Evolutionary conservation across 2,797 vertebrate genomes (phyloP).

Genomic region (Acropternis orthonyx): DNA sequence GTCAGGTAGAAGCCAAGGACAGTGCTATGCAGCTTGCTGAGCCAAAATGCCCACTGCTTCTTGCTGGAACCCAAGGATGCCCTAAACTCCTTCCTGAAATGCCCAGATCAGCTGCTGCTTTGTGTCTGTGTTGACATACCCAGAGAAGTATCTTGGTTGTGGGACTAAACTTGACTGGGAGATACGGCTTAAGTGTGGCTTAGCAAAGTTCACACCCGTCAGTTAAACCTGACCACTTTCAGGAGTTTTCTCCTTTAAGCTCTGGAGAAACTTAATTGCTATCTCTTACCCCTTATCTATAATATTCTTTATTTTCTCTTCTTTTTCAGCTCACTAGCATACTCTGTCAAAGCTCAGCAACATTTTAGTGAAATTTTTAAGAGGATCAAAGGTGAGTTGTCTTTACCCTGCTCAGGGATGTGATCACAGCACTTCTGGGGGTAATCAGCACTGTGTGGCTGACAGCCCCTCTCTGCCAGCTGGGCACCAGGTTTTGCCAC

Average conservation of each 20-base stretch:
- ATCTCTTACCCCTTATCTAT: not conserved
- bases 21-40: rapidly evolving
- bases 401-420: not conserved
- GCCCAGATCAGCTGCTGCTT: not conserved
- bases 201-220: not conserved
- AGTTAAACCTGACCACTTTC: not conserved
- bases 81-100: not conserved
- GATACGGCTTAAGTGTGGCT: not conserved
- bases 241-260: not conserved
- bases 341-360: not conserved
- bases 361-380: not conserved
- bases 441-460: not conserved
- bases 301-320: rapidly evolving
- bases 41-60: not conserved
- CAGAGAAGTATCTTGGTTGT: not conserved
- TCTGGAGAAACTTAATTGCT: not conserved
- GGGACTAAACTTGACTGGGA: not conserved
- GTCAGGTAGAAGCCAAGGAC: not conserved
- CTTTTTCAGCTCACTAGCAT: not conserved
- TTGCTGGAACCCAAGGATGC: rapidly evolving
- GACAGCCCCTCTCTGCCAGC: not conserved
- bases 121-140: not conserved
- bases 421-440: not conserved
- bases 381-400: not conserved
- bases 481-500: not conserved